phyloP scores from a whole-genome alignment of 2,797 vertebrate genomes.

The Delichon dasypus region DNA sequence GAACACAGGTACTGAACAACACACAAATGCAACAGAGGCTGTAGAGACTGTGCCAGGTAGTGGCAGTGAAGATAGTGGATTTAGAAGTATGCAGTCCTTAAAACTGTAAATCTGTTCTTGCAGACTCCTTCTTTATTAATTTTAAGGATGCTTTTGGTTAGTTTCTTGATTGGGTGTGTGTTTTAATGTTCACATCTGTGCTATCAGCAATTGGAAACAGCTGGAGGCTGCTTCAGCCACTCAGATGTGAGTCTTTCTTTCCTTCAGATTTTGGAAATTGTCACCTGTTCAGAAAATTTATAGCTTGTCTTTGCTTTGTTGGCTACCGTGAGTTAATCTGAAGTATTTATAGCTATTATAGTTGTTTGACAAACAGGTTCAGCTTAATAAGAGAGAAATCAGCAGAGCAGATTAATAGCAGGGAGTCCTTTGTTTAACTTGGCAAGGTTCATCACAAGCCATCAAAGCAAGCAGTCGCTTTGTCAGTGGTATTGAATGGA shows the following conservation, averaged over 20 bases:
- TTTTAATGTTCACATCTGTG: neutral
- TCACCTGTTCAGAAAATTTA: slow-evolving; percentile 29
- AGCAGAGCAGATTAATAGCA: slow-evolving; percentile 22
- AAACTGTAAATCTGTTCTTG: neutral
- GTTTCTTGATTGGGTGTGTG: neutral
- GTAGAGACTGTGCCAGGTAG: neutral
- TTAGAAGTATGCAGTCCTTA: neutral
- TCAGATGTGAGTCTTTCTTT: neutral
- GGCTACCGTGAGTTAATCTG: slow-evolving; percentile 23
- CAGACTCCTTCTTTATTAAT: neutral
- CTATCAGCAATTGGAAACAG: neutral
- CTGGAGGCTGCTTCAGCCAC: neutral
- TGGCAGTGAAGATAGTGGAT: neutral
- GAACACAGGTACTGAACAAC: neutral
- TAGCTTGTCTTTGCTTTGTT: slow-evolving; percentile 16
- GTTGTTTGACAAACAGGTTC: slow-evolving; percentile 21
- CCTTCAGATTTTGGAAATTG: neutral
- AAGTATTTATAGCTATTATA: slow-evolving; percentile 29
- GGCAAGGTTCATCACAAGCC: slow-evolving; percentile 28
- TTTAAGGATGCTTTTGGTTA: neutral
- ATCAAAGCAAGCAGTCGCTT: slow-evolving; percentile 19
- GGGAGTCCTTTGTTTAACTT: slow-evolving; percentile 50
- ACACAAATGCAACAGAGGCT: neutral
- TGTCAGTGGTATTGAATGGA: neutral
- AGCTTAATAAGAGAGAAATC: slow-evolving; percentile 12